Percentiles rank a stretch among this genome's conserved stretches.
phyloP scores from a whole-genome alignment of 2,888 invertebrate species.

The Leucophora obtusa region DNA sequence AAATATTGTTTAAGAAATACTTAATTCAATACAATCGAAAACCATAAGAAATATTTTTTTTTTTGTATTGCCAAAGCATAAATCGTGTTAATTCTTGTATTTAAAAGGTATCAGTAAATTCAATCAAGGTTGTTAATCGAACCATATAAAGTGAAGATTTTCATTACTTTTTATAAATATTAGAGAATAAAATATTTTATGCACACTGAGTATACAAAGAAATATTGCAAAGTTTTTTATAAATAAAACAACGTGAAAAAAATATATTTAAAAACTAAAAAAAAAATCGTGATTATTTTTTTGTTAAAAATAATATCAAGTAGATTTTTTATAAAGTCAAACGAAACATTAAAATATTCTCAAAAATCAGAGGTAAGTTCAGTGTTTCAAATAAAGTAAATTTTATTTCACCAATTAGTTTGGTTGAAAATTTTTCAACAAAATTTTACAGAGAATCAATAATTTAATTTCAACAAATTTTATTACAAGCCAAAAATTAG shows the following conservation, averaged over 20 bases:
- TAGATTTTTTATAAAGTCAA: background rate
- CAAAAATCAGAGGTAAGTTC: background rate
- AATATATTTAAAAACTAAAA: background rate
- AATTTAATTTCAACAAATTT: too few relatives aligned
- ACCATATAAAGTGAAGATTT: conserved; percentile 1
- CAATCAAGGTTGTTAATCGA: conserved; percentile 5
- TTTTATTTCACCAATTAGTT: too few relatives aligned
- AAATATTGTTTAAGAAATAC: background rate
- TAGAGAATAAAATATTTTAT: too few relatives aligned
- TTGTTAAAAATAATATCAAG: conserved; percentile 4
- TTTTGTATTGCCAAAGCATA: background rate
- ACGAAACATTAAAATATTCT: background rate
- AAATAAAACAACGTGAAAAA: background rate
- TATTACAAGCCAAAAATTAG: too few relatives aligned
- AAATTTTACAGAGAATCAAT: too few relatives aligned
- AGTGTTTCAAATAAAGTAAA: background rate
- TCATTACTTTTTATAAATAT: background rate
- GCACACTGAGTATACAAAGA: conserved; percentile 1
- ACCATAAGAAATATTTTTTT: background rate
- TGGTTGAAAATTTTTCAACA: too few relatives aligned
- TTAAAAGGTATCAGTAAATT: conserved; percentile 7
- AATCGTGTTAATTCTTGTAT: background rate
- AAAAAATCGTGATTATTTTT: conserved; percentile 21
- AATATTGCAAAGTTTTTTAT: background rate
- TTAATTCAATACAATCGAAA: background rate